Conservation (phyloP, 2,888 invertebrate species). For the Gerosis bhagava region DNA sequence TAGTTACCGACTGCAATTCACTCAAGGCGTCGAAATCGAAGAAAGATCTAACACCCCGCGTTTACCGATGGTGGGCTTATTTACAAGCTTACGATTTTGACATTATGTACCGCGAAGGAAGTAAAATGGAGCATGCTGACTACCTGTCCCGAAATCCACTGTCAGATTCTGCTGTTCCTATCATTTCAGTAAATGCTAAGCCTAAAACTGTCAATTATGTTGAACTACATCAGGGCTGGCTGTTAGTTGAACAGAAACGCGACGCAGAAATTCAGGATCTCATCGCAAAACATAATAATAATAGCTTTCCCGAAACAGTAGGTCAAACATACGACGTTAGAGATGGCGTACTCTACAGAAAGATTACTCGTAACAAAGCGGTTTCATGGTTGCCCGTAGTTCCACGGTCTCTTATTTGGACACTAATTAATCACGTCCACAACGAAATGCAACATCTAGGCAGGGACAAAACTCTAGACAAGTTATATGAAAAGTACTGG, state of each 20-base stretch:
- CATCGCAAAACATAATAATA: neutral
- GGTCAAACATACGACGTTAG: neutral
- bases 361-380: neutral
- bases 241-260: neutral
- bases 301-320: neutral
- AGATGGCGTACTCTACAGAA: neutral
- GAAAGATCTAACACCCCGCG: slow-evolving; percentile 36
- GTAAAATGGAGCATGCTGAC: slow-evolving; percentile 37
- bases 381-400: slow-evolving; percentile 21
- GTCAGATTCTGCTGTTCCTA: neutral
- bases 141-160: slow-evolving; percentile 31
- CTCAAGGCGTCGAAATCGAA: slow-evolving; percentile 32
- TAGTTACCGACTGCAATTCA: slow-evolving; percentile 30
- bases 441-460: slow-evolving; percentile 26
- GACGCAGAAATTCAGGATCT: neutral
- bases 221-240: neutral
- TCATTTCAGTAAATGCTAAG: slow-evolving; percentile 2
- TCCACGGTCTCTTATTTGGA: slow-evolving; percentile 27
- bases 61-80: slow-evolving; percentile 40
- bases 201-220: neutral
- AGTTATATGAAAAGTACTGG: slow-evolving; percentile 31
- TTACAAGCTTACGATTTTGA: slow-evolving; percentile 34
- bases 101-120: slow-evolving; percentile 33
- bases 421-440: slow-evolving; percentile 26
- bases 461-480: slow-evolving; percentile 24